Evolutionary conservation across 2,888 invertebrate species (phyloP).

Genomic region (Fissipunctia ypsillon): DNA sequence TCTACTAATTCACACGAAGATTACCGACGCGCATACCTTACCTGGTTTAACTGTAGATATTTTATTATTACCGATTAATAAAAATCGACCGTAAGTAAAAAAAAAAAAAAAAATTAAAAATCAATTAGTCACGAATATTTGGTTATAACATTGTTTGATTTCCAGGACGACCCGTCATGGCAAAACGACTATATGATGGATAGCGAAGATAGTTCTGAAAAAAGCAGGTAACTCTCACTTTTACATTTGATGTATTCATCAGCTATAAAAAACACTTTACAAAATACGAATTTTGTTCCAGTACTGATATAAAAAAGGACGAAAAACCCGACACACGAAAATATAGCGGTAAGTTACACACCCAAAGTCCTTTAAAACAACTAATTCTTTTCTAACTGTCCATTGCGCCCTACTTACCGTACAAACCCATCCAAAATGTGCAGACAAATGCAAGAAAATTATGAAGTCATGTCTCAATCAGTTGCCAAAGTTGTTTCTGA

Average conservation of each 20-base stretch:
- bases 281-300: constrained; percentile 69
- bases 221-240: constrained; percentile 72
- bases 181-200: constrained; percentile 87
- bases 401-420: constrained; percentile 50
- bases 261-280: background rate
- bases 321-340: constrained; percentile 82
- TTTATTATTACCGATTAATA: background rate
- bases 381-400: constrained; percentile 44
- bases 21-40: no score
- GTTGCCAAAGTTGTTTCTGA: constrained; percentile 85
- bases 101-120: background rate
- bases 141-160: constrained; percentile 13
- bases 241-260: background rate
- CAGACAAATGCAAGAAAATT: constrained; percentile 88
- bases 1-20: no score
- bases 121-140: background rate
- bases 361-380: background rate
- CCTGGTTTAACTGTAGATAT: background rate
- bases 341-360: constrained; percentile 80
- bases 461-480: constrained; percentile 86
- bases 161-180: constrained; percentile 86
- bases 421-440: constrained; percentile 61
- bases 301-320: constrained; percentile 82
- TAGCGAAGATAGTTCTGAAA: constrained; percentile 77
- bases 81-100: background rate